Percentiles rank a stretch among this genome's conserved stretches.
Conservation (phyloP, 2,113 vertebrate genomes). For the Limnothrissa miodon region DNA sequence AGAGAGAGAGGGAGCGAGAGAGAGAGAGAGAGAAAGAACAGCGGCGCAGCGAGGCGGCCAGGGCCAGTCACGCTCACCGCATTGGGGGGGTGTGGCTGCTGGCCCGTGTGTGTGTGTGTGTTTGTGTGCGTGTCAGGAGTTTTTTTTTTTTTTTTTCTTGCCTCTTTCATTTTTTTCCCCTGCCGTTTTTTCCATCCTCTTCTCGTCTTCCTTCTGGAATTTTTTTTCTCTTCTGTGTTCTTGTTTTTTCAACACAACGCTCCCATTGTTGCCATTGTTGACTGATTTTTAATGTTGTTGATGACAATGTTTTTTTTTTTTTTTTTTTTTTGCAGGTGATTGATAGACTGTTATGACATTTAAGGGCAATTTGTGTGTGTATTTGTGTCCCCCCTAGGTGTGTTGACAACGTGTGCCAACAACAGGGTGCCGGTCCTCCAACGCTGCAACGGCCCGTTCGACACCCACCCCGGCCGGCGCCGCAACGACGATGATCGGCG, state of each 20-base stretch:
- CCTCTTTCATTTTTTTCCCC: not conserved
- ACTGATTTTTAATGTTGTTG: not conserved
- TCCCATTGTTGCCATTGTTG: not conserved
- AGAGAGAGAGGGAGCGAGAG: not conserved
- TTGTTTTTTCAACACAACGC: not conserved
- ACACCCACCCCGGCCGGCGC: not conserved
- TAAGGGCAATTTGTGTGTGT: too few relatives aligned
- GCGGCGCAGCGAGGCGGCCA: not conserved
- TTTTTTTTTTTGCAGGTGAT: not conserved
- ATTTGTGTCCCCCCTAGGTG: not conserved
- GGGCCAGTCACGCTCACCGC: conserved; percentile 10
- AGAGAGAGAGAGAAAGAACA: not conserved
- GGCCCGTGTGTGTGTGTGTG: conserved; percentile 1
- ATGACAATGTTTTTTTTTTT: not conserved
- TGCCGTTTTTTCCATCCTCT: not conserved
- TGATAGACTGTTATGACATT: not conserved
- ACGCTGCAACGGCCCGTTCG: not conserved
- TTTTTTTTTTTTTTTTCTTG: too few relatives aligned
- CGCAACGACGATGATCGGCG: not conserved
- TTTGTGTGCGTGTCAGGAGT: conserved; percentile 3
- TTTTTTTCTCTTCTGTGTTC: not conserved
- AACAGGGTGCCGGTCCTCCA: not conserved
- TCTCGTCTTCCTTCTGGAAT: not conserved
- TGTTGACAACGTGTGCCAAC: not conserved
- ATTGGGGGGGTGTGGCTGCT: not conserved